These are phyloP conservation scores for Leucania comma DNA, from an alignment of 2,888 invertebrate species.

Conservation along the genomic window DNA sequence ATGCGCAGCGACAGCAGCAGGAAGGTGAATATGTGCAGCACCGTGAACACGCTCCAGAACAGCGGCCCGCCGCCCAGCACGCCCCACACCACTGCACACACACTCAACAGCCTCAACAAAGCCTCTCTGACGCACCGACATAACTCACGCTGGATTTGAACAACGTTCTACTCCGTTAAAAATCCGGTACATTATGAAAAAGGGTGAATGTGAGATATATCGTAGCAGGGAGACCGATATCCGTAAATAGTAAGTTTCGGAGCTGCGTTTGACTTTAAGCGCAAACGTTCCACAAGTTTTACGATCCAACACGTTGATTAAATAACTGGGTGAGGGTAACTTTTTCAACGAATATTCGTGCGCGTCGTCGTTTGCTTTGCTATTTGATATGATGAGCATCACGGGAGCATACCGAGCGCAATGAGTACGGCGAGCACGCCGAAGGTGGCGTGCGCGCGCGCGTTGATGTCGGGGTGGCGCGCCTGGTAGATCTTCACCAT, in stretches of 20 bases:
- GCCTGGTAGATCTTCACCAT: conserved; percentile 97
- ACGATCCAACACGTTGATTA: too few relatives aligned
- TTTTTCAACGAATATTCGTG: background rate
- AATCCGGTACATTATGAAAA: background rate
- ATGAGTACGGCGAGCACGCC: conserved; percentile 94
- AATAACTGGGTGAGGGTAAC: background rate
- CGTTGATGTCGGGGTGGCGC: conserved; percentile 97
- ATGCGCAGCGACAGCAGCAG: conserved; percentile 93
- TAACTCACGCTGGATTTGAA: background rate
- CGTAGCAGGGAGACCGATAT: background rate
- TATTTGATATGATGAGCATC: background rate
- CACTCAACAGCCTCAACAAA: background rate
- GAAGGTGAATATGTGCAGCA: conserved; percentile 93
- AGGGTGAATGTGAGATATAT: background rate
- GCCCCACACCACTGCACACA: conserved; percentile 91
- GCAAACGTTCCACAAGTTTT: background rate
- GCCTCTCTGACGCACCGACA: background rate
- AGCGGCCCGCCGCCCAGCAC: conserved; percentile 92
- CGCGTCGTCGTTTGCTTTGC: background rate
- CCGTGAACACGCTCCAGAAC: conserved; percentile 95
- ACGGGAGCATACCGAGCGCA: conserved; percentile 87
- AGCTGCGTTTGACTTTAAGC: background rate
- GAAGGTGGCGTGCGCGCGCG: conserved; percentile 95
- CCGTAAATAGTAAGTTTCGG: background rate
- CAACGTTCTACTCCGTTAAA: background rate